Evolutionary conservation across 2,888 invertebrate species (phyloP).

Genomic region (Calephelis perditalis): DNA sequence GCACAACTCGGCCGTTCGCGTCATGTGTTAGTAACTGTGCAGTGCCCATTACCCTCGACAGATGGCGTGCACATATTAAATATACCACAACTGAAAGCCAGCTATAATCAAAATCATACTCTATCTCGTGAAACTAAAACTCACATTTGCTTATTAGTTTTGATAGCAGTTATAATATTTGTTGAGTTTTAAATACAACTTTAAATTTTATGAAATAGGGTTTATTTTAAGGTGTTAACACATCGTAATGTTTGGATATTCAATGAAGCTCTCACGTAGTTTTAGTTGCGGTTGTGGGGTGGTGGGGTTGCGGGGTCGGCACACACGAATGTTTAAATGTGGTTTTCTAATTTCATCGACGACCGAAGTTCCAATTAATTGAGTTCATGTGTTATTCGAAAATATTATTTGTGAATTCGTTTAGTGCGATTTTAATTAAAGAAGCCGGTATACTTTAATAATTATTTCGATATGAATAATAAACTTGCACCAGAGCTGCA

Average conservation of each 20-base stretch:
- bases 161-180: not conserved
- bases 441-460: not conserved
- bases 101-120: constrained; percentile 1
- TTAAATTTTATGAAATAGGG: not conserved
- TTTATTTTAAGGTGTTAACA: constrained; percentile 6
- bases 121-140: not conserved
- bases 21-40: constrained; percentile 13
- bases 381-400: constrained; percentile 3
- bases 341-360: constrained; percentile 14
- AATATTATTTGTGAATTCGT: not conserved
- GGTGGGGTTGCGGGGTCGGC: not conserved
- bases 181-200: constrained; percentile 7
- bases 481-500: too few relatives aligned
- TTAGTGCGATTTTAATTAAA: constrained; percentile 1
- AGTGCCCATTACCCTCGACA: constrained; percentile 23
- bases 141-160: not conserved
- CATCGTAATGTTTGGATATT: constrained; percentile 18
- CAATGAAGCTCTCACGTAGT: constrained; percentile 27
- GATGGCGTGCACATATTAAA: constrained; percentile 20
- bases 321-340: constrained; percentile 15
- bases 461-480: too few relatives aligned
- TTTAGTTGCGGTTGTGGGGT: constrained; percentile 21
- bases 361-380: constrained; percentile 7
- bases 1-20: constrained; percentile 17
- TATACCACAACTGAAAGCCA: constrained; percentile 3